Conservation (phyloP, 2,888 invertebrate genomes). For the Nomada fabriciana region DNA sequence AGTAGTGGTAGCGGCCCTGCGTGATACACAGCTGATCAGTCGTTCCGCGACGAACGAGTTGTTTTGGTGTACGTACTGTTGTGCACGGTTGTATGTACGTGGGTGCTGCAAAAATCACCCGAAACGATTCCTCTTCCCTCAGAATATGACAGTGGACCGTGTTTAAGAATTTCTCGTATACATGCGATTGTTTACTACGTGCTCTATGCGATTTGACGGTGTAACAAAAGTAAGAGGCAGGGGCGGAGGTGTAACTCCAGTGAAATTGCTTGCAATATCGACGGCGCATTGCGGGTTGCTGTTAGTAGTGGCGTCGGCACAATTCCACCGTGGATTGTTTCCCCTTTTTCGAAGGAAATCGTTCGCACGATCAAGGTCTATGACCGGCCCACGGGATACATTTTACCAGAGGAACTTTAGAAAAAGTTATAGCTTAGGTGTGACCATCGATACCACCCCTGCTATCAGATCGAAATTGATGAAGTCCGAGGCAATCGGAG, state of each 20-base stretch:
- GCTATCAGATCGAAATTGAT: slow-evolving; percentile 47
- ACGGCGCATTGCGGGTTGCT: slow-evolving; percentile 59
- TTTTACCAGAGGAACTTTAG: slow-evolving; percentile 21
- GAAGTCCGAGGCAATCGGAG: slow-evolving; percentile 57
- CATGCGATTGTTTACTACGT: slow-evolving; percentile 53
- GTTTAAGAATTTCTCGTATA: slow-evolving; percentile 29
- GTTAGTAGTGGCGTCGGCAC: slow-evolving; percentile 57
- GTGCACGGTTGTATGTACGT: not conserved
- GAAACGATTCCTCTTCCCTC: not conserved
- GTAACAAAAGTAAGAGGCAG: slow-evolving; percentile 42
- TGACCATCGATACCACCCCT: slow-evolving; percentile 2
- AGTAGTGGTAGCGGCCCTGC: slow-evolving; percentile 64
- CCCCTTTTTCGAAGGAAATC: slow-evolving; percentile 38
- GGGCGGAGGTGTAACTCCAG: slow-evolving; percentile 30
- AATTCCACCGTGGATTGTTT: slow-evolving; percentile 43
- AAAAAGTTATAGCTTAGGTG: slow-evolving; percentile 16
- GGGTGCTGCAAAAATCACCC: not conserved
- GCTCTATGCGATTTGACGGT: slow-evolving; percentile 67
- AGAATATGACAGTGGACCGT: slow-evolving; percentile 45
- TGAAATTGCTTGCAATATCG: slow-evolving; percentile 44
- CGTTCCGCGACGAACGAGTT: slow-evolving; percentile 49
- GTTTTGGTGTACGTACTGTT: slow-evolving; percentile 11
- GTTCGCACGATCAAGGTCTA: slow-evolving; percentile 52
- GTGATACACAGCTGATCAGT: slow-evolving; percentile 73
- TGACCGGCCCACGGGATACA: slow-evolving; percentile 50